These are phyloP conservation scores for Tipula unca DNA, from an alignment of 2,888 invertebrate genomes.

Conservation along the genomic window DNA sequence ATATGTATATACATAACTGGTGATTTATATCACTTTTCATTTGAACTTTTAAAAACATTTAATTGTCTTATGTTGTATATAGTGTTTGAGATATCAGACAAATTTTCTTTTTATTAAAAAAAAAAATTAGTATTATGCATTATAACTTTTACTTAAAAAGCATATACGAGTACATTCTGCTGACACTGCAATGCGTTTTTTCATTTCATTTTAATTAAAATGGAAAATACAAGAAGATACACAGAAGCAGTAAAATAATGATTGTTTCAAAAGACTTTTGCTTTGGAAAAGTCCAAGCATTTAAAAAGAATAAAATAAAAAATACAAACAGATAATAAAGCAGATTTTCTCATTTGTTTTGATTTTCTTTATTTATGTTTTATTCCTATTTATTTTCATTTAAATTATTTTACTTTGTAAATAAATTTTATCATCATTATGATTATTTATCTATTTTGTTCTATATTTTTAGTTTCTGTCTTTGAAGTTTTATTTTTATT, in stretches of 20 bases:
- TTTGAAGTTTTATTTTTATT: background rate
- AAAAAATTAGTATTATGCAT: background rate
- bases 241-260: constrained; percentile 2
- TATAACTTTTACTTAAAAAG: background rate
- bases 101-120: background rate
- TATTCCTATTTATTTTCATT: background rate
- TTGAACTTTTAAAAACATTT: background rate
- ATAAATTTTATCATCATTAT: constrained; percentile 8
- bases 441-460: background rate
- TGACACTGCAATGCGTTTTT: constrained; percentile 3
- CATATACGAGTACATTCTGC: background rate
- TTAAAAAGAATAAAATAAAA: background rate
- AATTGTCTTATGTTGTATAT: background rate
- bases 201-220: constrained; percentile 14
- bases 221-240: background rate
- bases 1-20: too few relatives aligned
- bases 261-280: constrained; percentile 1
- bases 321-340: background rate
- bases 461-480: background rate
- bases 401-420: constrained; percentile 8
- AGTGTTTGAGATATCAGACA: background rate
- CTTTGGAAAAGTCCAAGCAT: background rate
- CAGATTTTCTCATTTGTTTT: constrained; percentile 8
- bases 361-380: background rate
- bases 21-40: background rate